Conservation (phyloP, 2,797 vertebrate genomes). For the Psittacula derbiana region DNA sequence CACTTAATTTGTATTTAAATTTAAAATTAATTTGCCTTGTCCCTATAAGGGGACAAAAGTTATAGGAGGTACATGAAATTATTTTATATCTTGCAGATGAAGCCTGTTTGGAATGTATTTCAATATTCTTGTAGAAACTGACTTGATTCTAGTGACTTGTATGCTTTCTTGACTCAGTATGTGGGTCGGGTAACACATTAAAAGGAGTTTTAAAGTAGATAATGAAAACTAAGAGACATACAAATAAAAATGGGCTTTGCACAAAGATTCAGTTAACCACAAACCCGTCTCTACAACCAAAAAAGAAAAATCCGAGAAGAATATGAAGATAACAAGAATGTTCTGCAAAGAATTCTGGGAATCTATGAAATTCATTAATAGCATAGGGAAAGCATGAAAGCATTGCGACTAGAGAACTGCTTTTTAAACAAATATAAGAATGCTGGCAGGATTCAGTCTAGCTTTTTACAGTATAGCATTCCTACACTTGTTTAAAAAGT, state of each 20-base stretch:
- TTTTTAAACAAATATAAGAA: neutral
- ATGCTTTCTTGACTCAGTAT: neutral
- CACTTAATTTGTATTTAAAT: neutral
- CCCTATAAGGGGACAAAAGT: neutral
- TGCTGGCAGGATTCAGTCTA: neutral
- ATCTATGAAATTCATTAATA: neutral
- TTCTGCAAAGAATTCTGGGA: neutral
- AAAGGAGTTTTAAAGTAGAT: neutral
- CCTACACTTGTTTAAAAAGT: neutral
- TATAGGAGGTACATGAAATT: neutral
- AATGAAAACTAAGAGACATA: neutral
- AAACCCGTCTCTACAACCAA: neutral
- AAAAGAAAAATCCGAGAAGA: neutral
- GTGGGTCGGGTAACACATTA: neutral
- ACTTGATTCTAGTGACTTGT: neutral
- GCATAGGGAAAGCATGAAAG: neutral
- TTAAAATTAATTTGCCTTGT: neutral
- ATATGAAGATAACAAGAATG: neutral
- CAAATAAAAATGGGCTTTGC: neutral
- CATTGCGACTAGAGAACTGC: neutral
- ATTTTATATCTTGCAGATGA: neutral
- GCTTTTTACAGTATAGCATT: neutral
- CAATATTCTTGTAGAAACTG: neutral
- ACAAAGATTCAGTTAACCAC: neutral
- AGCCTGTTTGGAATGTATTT: neutral